phyloP scores from a whole-genome alignment of 2,797 vertebrate genomes.

The Pitangus sulphuratus region DNA sequence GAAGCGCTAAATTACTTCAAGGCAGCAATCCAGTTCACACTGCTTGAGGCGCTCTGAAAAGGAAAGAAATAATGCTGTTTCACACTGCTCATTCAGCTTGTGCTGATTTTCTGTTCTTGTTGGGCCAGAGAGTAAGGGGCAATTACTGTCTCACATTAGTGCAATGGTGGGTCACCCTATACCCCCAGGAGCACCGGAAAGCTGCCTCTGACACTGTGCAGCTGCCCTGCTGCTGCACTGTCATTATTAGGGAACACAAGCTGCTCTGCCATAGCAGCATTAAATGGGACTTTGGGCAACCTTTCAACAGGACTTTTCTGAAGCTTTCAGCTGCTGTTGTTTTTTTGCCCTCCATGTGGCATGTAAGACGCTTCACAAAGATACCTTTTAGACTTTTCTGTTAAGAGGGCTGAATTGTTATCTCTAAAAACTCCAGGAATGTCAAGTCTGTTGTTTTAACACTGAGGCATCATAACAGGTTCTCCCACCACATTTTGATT shows the following conservation, averaged over 20 bases:
- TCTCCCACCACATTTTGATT: neutral
- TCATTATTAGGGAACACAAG: neutral
- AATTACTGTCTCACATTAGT: neutral
- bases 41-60: neutral
- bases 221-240: neutral
- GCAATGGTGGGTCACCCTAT: fast-evolving
- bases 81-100: neutral
- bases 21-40: fast-evolving
- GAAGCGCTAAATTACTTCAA: neutral
- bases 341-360: neutral
- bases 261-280: fast-evolving
- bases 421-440: neutral
- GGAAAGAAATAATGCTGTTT: neutral
- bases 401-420: neutral
- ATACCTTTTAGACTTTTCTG: neutral
- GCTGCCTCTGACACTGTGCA: fast-evolving
- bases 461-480: neutral
- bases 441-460: neutral
- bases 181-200: neutral
- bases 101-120: neutral
- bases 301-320: neutral
- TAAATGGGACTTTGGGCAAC: neutral
- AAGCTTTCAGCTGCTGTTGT: neutral
- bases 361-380: neutral
- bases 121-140: neutral